Percentiles rank a stretch among this genome's conserved stretches.
Evolutionary conservation across 1,140 invertebrate species (phyloP).

Genomic region (Eufriesea mexicana): DNA sequence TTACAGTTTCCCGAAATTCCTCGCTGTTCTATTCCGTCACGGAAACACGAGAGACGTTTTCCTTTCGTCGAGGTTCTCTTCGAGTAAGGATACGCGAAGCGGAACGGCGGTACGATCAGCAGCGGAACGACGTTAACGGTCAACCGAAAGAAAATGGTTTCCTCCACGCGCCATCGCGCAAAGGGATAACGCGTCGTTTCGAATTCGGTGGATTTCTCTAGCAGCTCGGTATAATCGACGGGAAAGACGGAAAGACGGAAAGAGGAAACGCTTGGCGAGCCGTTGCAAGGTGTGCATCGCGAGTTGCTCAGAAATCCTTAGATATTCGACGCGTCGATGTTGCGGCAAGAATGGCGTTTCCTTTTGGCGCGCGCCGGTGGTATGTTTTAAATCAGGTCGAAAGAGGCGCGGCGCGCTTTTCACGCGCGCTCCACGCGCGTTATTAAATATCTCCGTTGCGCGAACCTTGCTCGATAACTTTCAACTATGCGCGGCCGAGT

Average conservation of each 20-base stretch:
- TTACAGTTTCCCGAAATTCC: not conserved
- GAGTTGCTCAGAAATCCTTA: conserved; percentile 13
- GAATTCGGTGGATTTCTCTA: not conserved
- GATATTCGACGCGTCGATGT: conserved; percentile 12
- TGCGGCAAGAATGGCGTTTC: conserved; percentile 32
- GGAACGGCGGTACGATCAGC: not conserved
- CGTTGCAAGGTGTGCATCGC: conserved; percentile 1
- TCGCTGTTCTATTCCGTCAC: not conserved
- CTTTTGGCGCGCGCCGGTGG: conserved; percentile 24
- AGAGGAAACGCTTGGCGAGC: not conserved
- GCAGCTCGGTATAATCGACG: not conserved
- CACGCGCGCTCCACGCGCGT: conserved; percentile 22
- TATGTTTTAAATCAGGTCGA: conserved; percentile 49
- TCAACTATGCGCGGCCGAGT: conserved; percentile 21
- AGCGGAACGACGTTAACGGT: not conserved
- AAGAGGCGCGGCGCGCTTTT: conserved; percentile 52
- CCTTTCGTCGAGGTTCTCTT: not conserved
- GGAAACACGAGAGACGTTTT: too few relatives aligned
- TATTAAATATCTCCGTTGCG: conserved; percentile 43
- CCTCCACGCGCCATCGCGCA: too few relatives aligned
- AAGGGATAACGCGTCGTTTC: not conserved
- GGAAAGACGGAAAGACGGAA: not conserved
- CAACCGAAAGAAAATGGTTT: not conserved
- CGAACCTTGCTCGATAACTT: conserved; percentile 49
- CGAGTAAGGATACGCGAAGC: too few relatives aligned